phyloP scores from a whole-genome alignment of 2,113 vertebrate species.

The Neodon shergylaensis region DNA sequence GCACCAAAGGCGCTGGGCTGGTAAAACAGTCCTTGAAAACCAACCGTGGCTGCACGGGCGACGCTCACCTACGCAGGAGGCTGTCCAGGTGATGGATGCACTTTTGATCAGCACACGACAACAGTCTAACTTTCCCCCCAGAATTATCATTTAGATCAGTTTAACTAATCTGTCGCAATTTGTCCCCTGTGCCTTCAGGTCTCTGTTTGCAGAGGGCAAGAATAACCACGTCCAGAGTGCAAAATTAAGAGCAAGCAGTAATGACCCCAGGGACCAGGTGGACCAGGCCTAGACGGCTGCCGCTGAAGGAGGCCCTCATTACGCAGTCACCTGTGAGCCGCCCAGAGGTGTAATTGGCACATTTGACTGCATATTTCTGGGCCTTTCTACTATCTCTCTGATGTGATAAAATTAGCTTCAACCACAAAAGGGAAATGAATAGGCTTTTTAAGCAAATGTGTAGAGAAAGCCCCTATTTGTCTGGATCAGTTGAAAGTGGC shows the following conservation, averaged over 20 bases:
- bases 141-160: not conserved
- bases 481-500: constrained; percentile 38
- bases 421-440: constrained; percentile 21
- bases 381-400: constrained; percentile 60
- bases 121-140: not conserved
- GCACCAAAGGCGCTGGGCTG: not conserved
- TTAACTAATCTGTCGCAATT: not conserved
- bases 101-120: not conserved
- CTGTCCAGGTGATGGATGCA: not conserved
- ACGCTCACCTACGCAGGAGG: rapidly evolving
- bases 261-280: not conserved
- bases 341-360: not conserved
- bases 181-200: not conserved
- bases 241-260: not conserved
- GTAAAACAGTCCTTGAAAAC: rapidly evolving
- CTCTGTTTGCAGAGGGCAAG: rapidly evolving
- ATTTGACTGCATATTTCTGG: not conserved
- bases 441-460: constrained; percentile 64
- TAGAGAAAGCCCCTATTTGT: constrained; percentile 4
- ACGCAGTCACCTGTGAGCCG: not conserved
- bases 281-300: not conserved
- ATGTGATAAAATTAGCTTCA: constrained; percentile 74
- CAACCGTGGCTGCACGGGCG: rapidly evolving
- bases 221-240: rapidly evolving
- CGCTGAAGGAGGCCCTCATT: not conserved